Evolutionary conservation across 1,140 invertebrate genomes (phyloP), one percentile per base, ranked within the genome.

Genomic region (Neoseiulus cucumeris): DNA sequence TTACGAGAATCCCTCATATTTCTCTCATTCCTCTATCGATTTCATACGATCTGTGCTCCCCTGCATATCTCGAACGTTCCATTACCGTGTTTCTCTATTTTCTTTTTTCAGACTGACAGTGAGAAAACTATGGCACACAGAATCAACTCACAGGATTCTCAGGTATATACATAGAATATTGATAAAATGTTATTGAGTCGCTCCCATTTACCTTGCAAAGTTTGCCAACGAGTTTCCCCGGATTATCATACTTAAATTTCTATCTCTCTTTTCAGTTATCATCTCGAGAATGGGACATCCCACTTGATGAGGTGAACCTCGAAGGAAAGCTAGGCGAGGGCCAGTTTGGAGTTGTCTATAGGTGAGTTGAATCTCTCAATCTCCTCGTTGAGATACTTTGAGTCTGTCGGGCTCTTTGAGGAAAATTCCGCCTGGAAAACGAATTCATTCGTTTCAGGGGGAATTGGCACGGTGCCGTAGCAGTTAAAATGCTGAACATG

Each of bases 381-480:
- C n/a, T n/a, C n/a, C n/a, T n/a, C n/a, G n/a, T n/a, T n/a, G n/a
- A n/a, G n/a, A n/a, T n/a, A n/a, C n/a, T n/a, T n/a, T n/a, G n/a
- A n/a, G n/a, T n/a, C n/a, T n/a, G n/a, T n/a, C n/a, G n/a, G n/a
- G n/a, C n/a, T n/a, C n/a, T n/a, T n/a, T n/a, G n/a, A n/a, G n/a
- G n/a, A 39, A n/a, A n/a, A n/a, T n/a, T 33, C 29, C n/a, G 39
- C n/a, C 20, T 55, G 30, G 64, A 9, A 39, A n/a, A 65, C 33
- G 2, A 59, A 28, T 42, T 68, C 67, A 65, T 68, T 67, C 70
- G 72, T 69, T 71, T 65, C 68, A 83, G 89, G 71, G 95, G 92
- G 44, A 85, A 89, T 71, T 98, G 95, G 93, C 93, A 98, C 78
- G 95, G 95, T 1, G 88, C 92, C 76, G 93, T 98, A 39, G 95